Base-by-base conservation (phyloP, 1,140 invertebrate species). In the Planococcus citri region DNA sequence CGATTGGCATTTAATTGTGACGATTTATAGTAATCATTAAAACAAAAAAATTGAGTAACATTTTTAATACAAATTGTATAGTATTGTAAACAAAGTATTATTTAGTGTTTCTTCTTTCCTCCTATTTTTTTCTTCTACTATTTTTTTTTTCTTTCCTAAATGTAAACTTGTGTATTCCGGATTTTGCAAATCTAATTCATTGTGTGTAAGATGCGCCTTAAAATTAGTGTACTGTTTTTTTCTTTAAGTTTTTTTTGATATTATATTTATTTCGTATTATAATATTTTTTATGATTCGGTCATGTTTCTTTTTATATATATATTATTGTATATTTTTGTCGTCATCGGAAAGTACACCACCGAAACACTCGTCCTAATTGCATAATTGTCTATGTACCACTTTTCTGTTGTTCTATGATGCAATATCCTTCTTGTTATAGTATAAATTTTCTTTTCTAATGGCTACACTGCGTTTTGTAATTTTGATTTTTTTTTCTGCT, bases 241-340 rank as follows among this genome's bases (percentile, higher is more conserved):
- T n/a, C 41, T 9, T 51, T 51, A 51, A 51, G 41, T 51, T 14
- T 51, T 51, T 51, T 51, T 51, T 51, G 41, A 51, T 51, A 51
- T 51, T 51, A 51, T 51, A 51, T 51, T 51, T 51, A 51, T 51
- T 51, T 51, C 41, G 10, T 51, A 51, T 51, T 51, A 51, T n/a
- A n/a, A n/a, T 51, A 51, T 51, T 51, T 51, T 51, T 51, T 51
- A 51, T 51, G 12, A 51, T 51, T 51, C 12, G n/a, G 10, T 51
- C 41, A 20, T 51, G 17, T 51, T 20, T 51, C 41, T 51, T 20
- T 37, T n/a, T n/a, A n/a, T n/a, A n/a, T n/a, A n/a, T n/a, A n/a
- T n/a, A n/a, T n/a, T n/a, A n/a, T n/a, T n/a, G n/a, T 37, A 37
- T 51, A 51, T 9, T 9, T 51, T 51, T 51, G 4, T 51, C 17